These are phyloP conservation scores for Pogonus chalceus DNA, from an alignment of 1,140 invertebrate species.

Conservation along the genomic window DNA sequence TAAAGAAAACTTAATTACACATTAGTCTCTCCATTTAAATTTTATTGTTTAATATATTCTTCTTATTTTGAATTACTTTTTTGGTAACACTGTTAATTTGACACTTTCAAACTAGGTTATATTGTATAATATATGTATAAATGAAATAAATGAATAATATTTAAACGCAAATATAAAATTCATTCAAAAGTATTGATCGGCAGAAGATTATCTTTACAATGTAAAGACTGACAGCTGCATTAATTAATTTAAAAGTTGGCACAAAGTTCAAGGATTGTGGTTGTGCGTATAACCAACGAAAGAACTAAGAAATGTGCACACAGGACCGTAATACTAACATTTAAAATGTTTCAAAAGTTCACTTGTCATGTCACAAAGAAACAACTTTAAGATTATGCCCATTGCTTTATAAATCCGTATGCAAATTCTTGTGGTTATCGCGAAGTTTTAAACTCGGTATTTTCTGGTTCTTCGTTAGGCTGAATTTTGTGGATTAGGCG, in stretches of 20 bases:
- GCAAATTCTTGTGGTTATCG: no score
- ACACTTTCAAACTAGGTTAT: no score
- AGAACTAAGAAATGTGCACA: background rate
- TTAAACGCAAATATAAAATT: background rate
- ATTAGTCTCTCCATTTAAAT: no score
- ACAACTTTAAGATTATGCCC: background rate
- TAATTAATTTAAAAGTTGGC: conserved; percentile 5
- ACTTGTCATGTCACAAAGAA: background rate
- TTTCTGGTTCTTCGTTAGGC: no score
- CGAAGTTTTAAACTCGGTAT: no score
- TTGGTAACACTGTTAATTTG: no score
- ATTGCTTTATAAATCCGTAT: background rate
- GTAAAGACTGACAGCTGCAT: conserved; percentile 1
- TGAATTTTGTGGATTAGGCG: no score
- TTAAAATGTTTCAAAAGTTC: background rate
- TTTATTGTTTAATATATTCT: no score
- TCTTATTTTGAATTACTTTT: no score
- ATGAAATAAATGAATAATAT: no score
- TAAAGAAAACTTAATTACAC: no score
- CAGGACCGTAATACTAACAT: background rate
- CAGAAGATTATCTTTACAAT: background rate
- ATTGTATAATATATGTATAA: no score
- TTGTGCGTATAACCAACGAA: background rate
- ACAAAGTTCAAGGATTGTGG: background rate
- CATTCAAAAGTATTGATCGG: background rate